phyloP scores from a whole-genome alignment of 2,113 vertebrate species.

The Planiliza haematocheilus region DNA sequence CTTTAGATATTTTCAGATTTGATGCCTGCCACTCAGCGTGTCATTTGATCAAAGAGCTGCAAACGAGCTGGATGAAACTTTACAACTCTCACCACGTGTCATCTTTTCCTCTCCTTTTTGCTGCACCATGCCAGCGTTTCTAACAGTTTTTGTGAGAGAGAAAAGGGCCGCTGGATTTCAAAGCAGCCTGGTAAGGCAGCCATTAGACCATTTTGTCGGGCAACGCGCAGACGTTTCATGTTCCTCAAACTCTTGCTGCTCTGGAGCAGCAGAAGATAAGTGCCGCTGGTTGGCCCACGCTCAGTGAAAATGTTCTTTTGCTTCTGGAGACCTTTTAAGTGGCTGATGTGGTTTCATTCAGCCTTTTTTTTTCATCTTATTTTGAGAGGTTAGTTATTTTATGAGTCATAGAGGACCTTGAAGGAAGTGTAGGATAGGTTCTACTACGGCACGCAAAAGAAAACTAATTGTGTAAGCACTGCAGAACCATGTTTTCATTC shows the following conservation, averaged over 20 bases:
- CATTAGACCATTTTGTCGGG: slow-evolving; percentile 17
- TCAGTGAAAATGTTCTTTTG: slow-evolving; percentile 47
- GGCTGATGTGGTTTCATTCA: slow-evolving; percentile 42
- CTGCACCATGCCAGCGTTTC: neutral
- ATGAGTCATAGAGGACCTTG: slow-evolving; percentile 21
- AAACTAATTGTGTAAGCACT: neutral
- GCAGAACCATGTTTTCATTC: no score
- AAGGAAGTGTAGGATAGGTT: slow-evolving; percentile 16
- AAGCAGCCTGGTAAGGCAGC: neutral
- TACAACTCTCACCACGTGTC: neutral
- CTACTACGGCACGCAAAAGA: neutral
- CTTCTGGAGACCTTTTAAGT: slow-evolving; percentile 49
- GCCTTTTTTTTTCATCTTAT: slow-evolving; percentile 20
- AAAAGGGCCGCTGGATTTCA: neutral
- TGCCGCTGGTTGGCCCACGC: slow-evolving; percentile 33
- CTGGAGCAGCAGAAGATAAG: slow-evolving; percentile 17
- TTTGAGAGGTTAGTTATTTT: slow-evolving; percentile 31
- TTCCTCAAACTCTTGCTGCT: neutral
- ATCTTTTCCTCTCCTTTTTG: neutral
- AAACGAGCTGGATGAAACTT: no score
- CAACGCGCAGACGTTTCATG: neutral
- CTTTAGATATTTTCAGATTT: no score
- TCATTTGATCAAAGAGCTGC: neutral
- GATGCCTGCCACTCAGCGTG: neutral
- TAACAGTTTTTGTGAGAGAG: neutral